Base-by-base conservation (phyloP, 2,797 vertebrate species). In the Alectoris magna region DNA sequence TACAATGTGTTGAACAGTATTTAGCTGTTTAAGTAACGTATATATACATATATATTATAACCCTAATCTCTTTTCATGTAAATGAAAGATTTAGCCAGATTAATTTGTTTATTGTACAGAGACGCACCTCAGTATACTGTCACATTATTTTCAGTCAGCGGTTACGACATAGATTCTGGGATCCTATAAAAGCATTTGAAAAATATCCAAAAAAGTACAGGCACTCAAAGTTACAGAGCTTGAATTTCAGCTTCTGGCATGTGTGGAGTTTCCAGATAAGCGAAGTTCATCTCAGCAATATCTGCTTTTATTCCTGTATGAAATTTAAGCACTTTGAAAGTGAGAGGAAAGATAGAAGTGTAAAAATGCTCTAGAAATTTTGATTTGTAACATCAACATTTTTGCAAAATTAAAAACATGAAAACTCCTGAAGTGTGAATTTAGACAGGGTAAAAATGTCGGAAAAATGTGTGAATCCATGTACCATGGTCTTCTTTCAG, bases 11-110 rank as follows among this genome's bases (percentile, higher is more conserved):
- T 89, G 66, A 92, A 82, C 68, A 76, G 39, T 60, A 81, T 77
- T 78, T 56, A 96, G 75, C 92, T 91, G 83, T 96, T 96, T 96
- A 96, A 96, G 93, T 90, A 96, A 69, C 66, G 27, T 8, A 26
- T 51, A 27, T 48, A 74, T 38, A 18, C 11, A 46, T 46, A 43
- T 15, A 43, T 43, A 43, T 48, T 11, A 48, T 11, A 48, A 22
- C 36, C 74, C 58, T 94, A 87, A 81, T 72, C 55, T 91, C 55
- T 64, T 84, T 70, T 49, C 67, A 69, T 41, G 44, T 87, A 93
- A 91, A 91, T 2, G 7, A 87, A 91, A 94, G 62, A 90, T 93
- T 94, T 76, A 92, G 83, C 48, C 85, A 95, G 90, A 95, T 92
- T 95, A 93, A 90, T 66, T 73, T 95, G 79, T 96, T 96, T 94